Conservation (phyloP, 92 coral and sea anemone genomes). For the Nematostella vectensis region DNA sequence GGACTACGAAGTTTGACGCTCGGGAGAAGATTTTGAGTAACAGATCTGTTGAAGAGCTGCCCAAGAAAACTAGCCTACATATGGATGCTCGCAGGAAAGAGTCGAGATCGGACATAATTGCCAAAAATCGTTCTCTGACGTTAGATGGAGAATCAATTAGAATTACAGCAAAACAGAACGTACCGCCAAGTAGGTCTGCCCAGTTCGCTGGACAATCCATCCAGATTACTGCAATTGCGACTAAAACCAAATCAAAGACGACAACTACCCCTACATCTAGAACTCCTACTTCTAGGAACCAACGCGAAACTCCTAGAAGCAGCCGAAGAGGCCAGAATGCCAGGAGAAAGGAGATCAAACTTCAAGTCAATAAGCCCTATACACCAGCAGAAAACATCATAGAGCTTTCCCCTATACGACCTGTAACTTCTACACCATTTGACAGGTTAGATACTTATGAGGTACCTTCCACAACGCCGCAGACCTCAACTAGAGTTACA, state of each 20-base stretch:
- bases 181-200: constrained; percentile 47
- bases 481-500: constrained; percentile 45
- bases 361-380: background rate
- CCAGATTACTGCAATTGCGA: constrained; percentile 44
- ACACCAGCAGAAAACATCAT: background rate
- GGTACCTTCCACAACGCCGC: constrained; percentile 7
- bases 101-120: constrained; percentile 23
- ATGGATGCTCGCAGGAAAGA: constrained; percentile 41
- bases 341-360: background rate
- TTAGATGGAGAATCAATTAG: constrained; percentile 44
- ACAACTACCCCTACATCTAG: too few species aligned
- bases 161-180: constrained; percentile 40
- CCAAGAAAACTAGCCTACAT: constrained; percentile 27
- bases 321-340: background rate
- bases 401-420: background rate
- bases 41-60: constrained; percentile 15
- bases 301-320: constrained; percentile 21
- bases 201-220: constrained; percentile 40
- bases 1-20: constrained; percentile 36
- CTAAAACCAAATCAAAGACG: constrained; percentile 13
- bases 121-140: constrained; percentile 38
- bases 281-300: constrained; percentile 36
- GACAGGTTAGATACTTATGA: constrained; percentile 52
- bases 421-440: constrained; percentile 14
- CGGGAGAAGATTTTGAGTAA: constrained; percentile 47